These are phyloP conservation scores for Poeciliopsis occidentalis DNA, from an alignment of 2,113 vertebrate genomes.

Conservation along the genomic window DNA sequence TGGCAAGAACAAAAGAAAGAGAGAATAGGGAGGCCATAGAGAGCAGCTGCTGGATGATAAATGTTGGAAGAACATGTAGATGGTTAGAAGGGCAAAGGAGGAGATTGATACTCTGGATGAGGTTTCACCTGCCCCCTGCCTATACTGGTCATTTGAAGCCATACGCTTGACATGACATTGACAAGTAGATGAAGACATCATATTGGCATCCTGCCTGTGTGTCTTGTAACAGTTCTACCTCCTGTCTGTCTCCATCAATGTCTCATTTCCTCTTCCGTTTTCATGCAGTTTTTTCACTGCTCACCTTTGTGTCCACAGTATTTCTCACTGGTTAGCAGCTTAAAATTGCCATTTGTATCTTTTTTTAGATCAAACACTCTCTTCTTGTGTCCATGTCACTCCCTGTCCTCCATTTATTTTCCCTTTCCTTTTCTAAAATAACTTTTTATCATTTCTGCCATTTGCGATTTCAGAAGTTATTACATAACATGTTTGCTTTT, in stretches of 20 bases:
- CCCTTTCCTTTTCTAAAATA: not conserved
- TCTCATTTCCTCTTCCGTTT: slow-evolving; percentile 44
- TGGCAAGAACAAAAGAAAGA: not conserved
- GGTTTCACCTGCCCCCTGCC: slow-evolving; percentile 49
- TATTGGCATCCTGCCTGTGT: slow-evolving; percentile 57
- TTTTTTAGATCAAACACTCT: not conserved
- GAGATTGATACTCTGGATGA: slow-evolving; percentile 40
- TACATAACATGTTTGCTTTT: not conserved
- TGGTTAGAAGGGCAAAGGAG: slow-evolving; percentile 1
- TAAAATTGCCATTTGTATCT: not conserved
- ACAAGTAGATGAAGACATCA: slow-evolving; percentile 63
- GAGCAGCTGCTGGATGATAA: slow-evolving; percentile 6
- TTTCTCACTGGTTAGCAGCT: not conserved
- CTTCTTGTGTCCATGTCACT: not conserved
- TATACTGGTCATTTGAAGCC: slow-evolving; percentile 54
- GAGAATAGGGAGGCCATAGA: not conserved
- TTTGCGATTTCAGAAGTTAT: too few species aligned
- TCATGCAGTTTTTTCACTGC: slow-evolving; percentile 1
- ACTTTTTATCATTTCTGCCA: too few species aligned
- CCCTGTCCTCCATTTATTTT: too few species aligned
- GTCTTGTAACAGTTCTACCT: slow-evolving; percentile 37
- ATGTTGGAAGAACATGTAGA: slow-evolving; percentile 6
- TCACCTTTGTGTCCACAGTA: slow-evolving; percentile 15
- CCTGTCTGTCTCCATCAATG: slow-evolving; percentile 50
- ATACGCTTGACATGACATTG: slow-evolving; percentile 57